Conservation (phyloP, 1,140 invertebrate species). For the Potamilus streckersoni region DNA sequence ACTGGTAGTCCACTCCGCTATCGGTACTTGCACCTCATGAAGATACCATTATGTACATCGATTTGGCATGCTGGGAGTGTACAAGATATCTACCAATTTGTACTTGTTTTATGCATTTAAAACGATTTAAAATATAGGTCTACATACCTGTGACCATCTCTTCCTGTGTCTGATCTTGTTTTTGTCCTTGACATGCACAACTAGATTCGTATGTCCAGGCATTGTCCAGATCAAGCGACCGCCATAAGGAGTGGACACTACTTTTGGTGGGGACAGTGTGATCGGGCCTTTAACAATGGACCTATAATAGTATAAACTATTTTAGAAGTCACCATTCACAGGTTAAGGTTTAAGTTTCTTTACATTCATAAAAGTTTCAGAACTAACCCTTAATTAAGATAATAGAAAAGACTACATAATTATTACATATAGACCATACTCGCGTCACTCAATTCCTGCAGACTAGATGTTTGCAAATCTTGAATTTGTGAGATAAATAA, state of each 20-base stretch:
- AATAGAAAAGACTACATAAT: too few relatives aligned
- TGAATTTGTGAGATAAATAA: too few relatives aligned
- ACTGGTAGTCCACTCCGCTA: neutral
- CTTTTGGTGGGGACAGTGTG: slow-evolving; percentile 53
- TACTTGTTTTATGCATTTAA: neutral
- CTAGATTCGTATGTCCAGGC: slow-evolving; percentile 64
- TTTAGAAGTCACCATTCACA: too few relatives aligned
- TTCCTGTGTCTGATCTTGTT: slow-evolving; percentile 67
- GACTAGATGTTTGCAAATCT: too few relatives aligned
- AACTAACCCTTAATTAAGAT: too few relatives aligned
- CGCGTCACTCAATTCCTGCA: too few relatives aligned
- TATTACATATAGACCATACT: too few relatives aligned
- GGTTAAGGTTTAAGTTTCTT: too few relatives aligned
- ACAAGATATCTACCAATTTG: neutral
- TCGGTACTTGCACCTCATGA: neutral
- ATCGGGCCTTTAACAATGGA: slow-evolving; percentile 60
- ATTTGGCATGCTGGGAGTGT: too few relatives aligned
- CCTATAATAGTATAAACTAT: slow-evolving; percentile 24
- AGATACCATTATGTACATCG: neutral
- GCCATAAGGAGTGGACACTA: slow-evolving; percentile 62
- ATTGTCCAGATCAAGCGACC: slow-evolving; percentile 64
- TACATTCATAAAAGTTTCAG: too few relatives aligned
- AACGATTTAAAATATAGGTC: neutral
- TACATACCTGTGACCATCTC: slow-evolving; percentile 67
- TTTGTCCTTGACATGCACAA: slow-evolving; percentile 66